Evolutionary conservation across 2,888 invertebrate genomes (phyloP).

Genomic region (Cephus sareptanus): DNA sequence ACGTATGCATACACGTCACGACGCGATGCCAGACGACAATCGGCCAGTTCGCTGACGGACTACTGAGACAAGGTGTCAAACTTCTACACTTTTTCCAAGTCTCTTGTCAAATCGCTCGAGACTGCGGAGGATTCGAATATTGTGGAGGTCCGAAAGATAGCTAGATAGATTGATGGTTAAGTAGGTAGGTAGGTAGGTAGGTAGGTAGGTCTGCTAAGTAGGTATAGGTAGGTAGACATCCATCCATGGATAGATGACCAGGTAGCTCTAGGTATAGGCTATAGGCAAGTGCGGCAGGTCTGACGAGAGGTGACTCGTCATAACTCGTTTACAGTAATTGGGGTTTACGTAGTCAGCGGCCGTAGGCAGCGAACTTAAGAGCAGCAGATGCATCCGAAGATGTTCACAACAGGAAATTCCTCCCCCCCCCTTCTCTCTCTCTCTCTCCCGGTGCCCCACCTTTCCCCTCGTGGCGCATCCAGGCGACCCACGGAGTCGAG

Average conservation of each 20-base stretch:
- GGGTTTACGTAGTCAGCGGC: conserved; percentile 27
- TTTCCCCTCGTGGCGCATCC: background rate
- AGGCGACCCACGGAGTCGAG: background rate
- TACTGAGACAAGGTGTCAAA: background rate
- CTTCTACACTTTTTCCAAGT: background rate
- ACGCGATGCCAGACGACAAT: conserved; percentile 3
- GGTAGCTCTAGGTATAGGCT: no score
- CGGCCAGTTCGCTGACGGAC: background rate
- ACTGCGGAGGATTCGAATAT: no score
- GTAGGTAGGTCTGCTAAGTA: no score
- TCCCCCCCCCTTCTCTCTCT: conserved; percentile 35
- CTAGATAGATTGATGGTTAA: no score
- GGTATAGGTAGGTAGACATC: no score
- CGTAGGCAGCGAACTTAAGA: conserved; percentile 26
- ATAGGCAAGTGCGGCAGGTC: no score
- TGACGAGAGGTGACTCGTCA: background rate
- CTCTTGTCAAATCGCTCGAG: no score
- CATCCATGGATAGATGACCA: no score
- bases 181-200: no score
- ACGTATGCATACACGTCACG: background rate
- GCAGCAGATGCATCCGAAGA: conserved; percentile 59
- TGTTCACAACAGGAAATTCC: conserved; percentile 63
- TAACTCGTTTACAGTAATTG: conserved; percentile 31
- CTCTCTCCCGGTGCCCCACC: conserved; percentile 11
- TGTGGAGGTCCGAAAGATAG: no score